These are phyloP conservation scores for Meta bourneti DNA, from an alignment of 2,888 invertebrate species.

Conservation along the genomic window DNA sequence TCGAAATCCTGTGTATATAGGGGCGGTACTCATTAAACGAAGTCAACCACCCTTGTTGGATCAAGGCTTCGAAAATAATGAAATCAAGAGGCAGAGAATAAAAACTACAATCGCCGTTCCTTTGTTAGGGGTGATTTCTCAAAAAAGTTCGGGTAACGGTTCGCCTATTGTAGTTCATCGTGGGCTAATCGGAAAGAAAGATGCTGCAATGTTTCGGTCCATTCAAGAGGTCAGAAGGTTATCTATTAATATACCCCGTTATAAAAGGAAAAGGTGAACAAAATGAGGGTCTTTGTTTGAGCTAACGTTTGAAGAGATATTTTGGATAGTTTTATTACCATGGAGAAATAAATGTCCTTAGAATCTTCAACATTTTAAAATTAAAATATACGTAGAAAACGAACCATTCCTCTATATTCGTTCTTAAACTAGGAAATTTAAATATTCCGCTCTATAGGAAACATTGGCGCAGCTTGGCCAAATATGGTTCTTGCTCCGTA, in stretches of 20 bases:
- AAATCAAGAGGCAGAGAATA: constrained; percentile 22
- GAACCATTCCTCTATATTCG: too few species aligned
- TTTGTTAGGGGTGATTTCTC: constrained; percentile 43
- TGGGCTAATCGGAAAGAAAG: background rate
- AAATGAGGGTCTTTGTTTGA: background rate
- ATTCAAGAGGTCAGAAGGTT: constrained; percentile 30
- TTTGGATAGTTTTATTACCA: too few species aligned
- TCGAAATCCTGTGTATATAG: constrained; percentile 4
- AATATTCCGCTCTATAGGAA: too few species aligned
- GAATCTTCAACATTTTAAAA: too few species aligned
- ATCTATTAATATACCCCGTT: constrained; percentile 51
- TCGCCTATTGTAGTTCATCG: constrained; percentile 38
- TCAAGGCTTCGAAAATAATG: constrained; percentile 63
- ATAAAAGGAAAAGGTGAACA: background rate
- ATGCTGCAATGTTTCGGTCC: background rate
- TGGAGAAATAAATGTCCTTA: too few species aligned
- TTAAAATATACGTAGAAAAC: too few species aligned
- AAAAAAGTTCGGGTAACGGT: constrained; percentile 42
- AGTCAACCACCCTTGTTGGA: constrained; percentile 66
- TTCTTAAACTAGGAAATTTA: too few species aligned
- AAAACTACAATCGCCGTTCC: background rate
- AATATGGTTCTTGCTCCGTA: too few species aligned
- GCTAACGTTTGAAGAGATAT: background rate
- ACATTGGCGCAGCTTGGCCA: too few species aligned
- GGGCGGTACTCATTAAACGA: constrained; percentile 67